A percentile compares a stretch with the other conserved stretches of the same genome.
Conservation (phyloP, 2,113 vertebrate genomes). For the Coracopsis vasa region DNA sequence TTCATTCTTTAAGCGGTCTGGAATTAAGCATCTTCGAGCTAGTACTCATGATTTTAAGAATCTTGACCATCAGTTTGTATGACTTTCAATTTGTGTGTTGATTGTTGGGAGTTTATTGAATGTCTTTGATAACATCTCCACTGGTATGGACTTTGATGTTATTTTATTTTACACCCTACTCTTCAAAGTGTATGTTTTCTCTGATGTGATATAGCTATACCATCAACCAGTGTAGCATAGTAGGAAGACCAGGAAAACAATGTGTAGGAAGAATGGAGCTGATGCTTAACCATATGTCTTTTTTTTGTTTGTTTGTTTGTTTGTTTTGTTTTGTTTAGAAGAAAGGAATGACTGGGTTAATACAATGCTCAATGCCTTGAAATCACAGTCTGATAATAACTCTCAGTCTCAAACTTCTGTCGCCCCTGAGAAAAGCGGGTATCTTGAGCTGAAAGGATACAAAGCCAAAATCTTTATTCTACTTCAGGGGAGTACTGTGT, state of each 20-base stretch:
- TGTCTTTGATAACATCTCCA: not conserved
- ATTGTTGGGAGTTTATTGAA: not conserved
- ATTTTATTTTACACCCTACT: not conserved
- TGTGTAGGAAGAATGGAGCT: not conserved
- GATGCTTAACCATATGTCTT: not conserved
- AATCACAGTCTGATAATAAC: constrained; percentile 64
- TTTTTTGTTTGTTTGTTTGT: no score
- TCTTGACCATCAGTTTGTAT: not conserved
- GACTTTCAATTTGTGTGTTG: not conserved
- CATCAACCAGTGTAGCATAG: not conserved
- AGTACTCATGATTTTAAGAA: not conserved
- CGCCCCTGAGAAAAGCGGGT: constrained; percentile 84
- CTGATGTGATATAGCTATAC: not conserved
- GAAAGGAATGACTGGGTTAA: constrained; percentile 93
- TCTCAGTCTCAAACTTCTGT: constrained; percentile 66
- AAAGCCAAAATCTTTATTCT: constrained; percentile 92
- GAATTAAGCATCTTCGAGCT: not conserved
- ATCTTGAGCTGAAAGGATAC: constrained; percentile 90
- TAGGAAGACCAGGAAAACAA: not conserved
- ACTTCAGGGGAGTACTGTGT: constrained; percentile 87
- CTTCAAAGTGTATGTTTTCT: not conserved
- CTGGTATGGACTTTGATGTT: fast-evolving
- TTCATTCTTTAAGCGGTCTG: not conserved
- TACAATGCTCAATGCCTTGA: constrained; percentile 80
- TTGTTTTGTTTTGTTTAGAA: constrained; percentile 71